Evolutionary conservation across 2,888 invertebrate species (phyloP).

Genomic region (Plagodis pulveraria): DNA sequence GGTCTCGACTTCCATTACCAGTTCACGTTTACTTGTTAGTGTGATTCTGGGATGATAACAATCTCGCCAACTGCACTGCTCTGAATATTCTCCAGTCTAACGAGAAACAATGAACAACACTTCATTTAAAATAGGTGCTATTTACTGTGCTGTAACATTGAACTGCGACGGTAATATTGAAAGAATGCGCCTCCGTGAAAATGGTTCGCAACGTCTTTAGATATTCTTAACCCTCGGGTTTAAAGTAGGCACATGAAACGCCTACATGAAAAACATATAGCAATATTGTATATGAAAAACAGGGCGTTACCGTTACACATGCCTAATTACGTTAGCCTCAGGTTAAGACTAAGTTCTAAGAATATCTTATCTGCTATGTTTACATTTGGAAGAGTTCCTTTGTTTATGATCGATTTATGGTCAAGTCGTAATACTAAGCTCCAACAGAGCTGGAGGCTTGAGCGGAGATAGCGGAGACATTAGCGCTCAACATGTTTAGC

Average conservation of each 20-base stretch:
- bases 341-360: conserved; percentile 21
- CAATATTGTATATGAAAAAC: conserved; percentile 20
- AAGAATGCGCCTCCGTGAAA: conserved; percentile 31
- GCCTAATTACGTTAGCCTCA: conserved; percentile 27
- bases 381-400: conserved; percentile 24
- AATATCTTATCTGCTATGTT: conserved; percentile 26
- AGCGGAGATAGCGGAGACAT: conserved; percentile 66
- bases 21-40: conserved; percentile 76
- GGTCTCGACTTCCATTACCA: conserved; percentile 68
- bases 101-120: conserved; percentile 27
- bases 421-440: conserved; percentile 39
- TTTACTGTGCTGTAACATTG: background rate
- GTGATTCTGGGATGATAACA: conserved; percentile 77
- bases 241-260: conserved; percentile 21
- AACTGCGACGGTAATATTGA: background rate
- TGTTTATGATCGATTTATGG: conserved; percentile 36
- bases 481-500: conserved; percentile 58
- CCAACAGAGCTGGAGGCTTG: conserved; percentile 41
- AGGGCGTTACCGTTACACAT: conserved; percentile 23
- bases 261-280: conserved; percentile 17
- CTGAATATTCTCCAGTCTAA: conserved; percentile 39
- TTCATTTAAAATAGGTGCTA: conserved; percentile 20
- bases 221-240: background rate
- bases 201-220: conserved; percentile 20
- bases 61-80: conserved; percentile 53